Evolutionary conservation across 2,888 invertebrate species (phyloP), one percentile per base, ranked within the genome.

Genomic region (Alitta virens): DNA sequence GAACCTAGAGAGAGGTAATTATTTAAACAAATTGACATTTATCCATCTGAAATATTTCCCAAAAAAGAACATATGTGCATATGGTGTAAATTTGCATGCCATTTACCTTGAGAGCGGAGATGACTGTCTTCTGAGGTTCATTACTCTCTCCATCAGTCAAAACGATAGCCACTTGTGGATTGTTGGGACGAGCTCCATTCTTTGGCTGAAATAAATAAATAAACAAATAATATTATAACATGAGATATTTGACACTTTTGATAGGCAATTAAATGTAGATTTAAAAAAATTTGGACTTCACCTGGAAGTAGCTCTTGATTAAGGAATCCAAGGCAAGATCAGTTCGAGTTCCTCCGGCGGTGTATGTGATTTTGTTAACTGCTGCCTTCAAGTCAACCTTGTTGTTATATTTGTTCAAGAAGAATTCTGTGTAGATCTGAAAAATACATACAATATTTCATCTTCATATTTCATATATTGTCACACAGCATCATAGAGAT

Each of bases 321-420:
- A 68, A 33, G 2, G 26, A 26, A 40, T 66, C 46, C 1, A 68
- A 61, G 2, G 59, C 69, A 12, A 60, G 43, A 51, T 68, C 60
- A 12, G 69, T 68, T 57, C 62, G 63, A 25, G 69, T 68, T 46
- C 65, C 58, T 16, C 69, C 69, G n/a, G 38, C 56, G 9, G 18
- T 9, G 50, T 61, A 61, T 12, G n/a, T 42, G 50, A 63, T 55
- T 26, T 23, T 23, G 16, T 18, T 18, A 1, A 63, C 43, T 2
- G 27, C 33, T 2, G n/a, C 49, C 25, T 46, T n/a, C 23, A 63
- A 49, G 9, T 5, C 2, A 7, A 9, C 24, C 42, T 56, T 33
- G 40, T 43, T 49, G 24, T 7, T 14, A 46, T 62, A 56, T 16
- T 46, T 21, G 24, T 53, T 53, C 21, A 53, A 53, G 23, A 9